Base-by-base conservation (phyloP, 2,113 vertebrate species). In the Rhabdornis inornatus region DNA sequence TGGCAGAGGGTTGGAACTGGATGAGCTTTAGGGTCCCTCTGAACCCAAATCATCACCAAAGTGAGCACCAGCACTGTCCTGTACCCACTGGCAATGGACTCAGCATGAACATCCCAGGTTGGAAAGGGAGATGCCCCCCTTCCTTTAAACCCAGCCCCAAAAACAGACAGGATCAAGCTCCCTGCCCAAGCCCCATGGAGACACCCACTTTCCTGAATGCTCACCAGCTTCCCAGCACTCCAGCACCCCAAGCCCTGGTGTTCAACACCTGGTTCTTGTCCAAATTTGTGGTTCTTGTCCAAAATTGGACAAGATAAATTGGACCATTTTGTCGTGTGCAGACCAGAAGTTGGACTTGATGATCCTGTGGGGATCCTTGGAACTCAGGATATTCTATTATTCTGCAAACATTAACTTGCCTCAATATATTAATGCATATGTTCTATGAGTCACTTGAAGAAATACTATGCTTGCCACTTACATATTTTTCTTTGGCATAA, bases 401-500 rank as follows among this genome's bases (percentile, higher is more conserved):
- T 45, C 74, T 70, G 30, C 14, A 39, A 87, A 40, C 5, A 16
- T 55, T 47, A n/a, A 30, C 52, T 60, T 60, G 13, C 9, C 40
- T 50, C 50, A 42, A 17, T 11, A 23, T 40, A 55, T 65, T n/a
- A 22, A n/a, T 25, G 15, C 1, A 0, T 1, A 11, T 6, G 5
- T 24, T 55, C 31, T 63, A 15, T 5, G 30, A 74, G 30, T 39
- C 68, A 56, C 21, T 25, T 33, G 45, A 37, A 74, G 17, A 89
- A 87, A 20, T 7, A 14, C 15, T 22, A 19, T 0, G 0, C 52
- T 59, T 69, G 9, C 37, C 37, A 40, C 30, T 56, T 15, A 10
- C 0, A 3, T 12, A 3, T 53, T 56, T 69, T 39, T 57, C 53
- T 64, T 24, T 65, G n/a, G 47, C 27, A 74, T 14, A 61, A 78